These are phyloP conservation scores for Betta splendens DNA, from an alignment of 2,797 vertebrate genomes.

Conservation along the genomic window DNA sequence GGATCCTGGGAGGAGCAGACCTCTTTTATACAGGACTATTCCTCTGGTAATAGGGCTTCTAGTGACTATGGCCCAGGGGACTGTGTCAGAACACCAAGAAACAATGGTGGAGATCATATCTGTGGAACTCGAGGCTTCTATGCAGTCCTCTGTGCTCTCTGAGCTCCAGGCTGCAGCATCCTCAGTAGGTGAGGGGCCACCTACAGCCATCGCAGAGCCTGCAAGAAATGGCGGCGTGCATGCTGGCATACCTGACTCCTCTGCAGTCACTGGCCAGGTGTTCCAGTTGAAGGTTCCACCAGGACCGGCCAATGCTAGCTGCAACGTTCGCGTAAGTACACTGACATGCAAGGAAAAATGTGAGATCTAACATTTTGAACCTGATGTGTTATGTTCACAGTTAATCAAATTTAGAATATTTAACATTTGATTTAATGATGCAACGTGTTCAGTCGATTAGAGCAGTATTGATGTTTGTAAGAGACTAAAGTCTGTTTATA, in stretches of 20 bases:
- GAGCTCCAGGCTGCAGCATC: slow-evolving; percentile 82
- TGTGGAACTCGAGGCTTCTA: slow-evolving; percentile 93
- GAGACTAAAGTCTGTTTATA: background rate
- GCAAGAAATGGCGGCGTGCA: slow-evolving; percentile 60
- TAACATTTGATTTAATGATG: background rate
- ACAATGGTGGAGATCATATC: slow-evolving; percentile 85
- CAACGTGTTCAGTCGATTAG: background rate
- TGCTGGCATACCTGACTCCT: slow-evolving; percentile 89
- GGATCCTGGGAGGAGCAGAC: slow-evolving; percentile 51
- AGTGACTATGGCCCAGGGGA: slow-evolving; percentile 76
- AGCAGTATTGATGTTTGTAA: background rate
- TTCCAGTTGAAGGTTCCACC: slow-evolving; percentile 89
- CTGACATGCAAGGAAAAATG: too few relatives aligned
- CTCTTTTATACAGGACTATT: slow-evolving; percentile 84
- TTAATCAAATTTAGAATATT: background rate
- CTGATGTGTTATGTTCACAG: background rate
- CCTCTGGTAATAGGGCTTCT: slow-evolving; percentile 81
- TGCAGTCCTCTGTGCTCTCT: slow-evolving; percentile 90
- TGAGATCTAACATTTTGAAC: background rate
- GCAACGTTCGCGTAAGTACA: slow-evolving; percentile 69
- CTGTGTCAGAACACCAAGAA: slow-evolving; percentile 81
- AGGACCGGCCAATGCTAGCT: slow-evolving; percentile 63
- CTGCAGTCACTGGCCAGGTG: slow-evolving; percentile 89
- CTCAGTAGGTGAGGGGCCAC: slow-evolving; percentile 69
- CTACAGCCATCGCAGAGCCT: slow-evolving; percentile 57